Conservation (phyloP, 2,888 invertebrate species). For the Eilema depressum region DNA sequence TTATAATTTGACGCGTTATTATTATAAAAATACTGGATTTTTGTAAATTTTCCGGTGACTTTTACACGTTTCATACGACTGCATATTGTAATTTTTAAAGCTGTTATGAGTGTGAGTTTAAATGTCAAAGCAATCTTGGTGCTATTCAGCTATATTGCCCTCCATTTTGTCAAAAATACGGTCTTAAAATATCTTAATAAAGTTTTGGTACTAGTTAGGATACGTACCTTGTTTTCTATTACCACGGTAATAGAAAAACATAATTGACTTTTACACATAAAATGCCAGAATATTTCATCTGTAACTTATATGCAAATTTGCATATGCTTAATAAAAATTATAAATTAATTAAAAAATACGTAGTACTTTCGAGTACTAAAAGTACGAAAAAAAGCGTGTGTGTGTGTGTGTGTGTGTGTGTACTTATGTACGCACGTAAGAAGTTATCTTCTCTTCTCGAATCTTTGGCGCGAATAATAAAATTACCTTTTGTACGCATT, state of each 20-base stretch:
- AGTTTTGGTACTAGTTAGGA: not conserved
- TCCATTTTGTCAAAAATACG: no score
- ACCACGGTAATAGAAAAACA: not conserved
- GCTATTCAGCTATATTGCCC: no score
- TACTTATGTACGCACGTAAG: not conserved
- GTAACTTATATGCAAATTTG: not conserved
- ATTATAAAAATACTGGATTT: no score
- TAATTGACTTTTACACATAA: not conserved
- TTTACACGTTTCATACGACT: no score
- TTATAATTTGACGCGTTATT: no score
- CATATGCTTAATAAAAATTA: not conserved
- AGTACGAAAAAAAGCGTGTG: not conserved
- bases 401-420: not conserved
- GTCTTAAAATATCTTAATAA: no score
- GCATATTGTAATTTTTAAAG: no score
- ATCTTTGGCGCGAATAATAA: constrained; percentile 1
- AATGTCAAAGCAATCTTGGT: no score
- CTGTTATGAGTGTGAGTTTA: no score
- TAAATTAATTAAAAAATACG: not conserved
- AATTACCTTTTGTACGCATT: not conserved
- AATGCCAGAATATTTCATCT: not conserved
- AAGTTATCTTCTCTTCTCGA: not conserved
- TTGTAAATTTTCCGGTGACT: no score
- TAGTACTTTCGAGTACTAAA: not conserved
- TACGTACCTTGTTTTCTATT: not conserved